Evolutionary conservation across 2,113 vertebrate genomes (phyloP), one percentile per base, ranked within the genome.

Genomic region (Corydoras sp.): DNA sequence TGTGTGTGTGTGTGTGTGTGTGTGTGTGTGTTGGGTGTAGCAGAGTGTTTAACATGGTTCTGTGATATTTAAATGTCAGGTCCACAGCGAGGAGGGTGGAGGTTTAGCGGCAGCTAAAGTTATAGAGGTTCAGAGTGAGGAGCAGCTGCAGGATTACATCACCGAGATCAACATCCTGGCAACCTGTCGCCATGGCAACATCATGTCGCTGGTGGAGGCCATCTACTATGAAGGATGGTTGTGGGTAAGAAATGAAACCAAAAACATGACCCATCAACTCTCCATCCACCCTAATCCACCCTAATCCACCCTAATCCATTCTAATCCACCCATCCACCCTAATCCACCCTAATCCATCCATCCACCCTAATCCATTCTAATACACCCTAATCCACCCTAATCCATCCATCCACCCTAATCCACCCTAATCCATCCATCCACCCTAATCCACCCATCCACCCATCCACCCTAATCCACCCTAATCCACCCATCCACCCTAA

Each of bases 131-230:
- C 75, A 56, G 1, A 78, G 71, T 1, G 88, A 88, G 75, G 89
- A 89, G 31, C 85, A 87, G 73, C 79, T 89, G 73, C 85, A 90
- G 56, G 88, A 89, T 24, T 78, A 86, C 12, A 58, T 81, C 35
- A 79, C 71, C 58, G 87, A 89, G 74, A 87, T 86, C 1, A 83
- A 89, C 68, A 84, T 89, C 64, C 54, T 89, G 79, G 88, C 83
- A 4, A 48, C 68, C 30, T 87, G 87, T 3, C 71, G 82, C 51
- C 88, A 88, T 60, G 77, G 80, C 69, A 85, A 87, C 75, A 81
- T 89, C 59, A 69, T 85, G 15, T 71, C 72, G 10, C 76, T 90
- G 53, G 50, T 88, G 76, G 88, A 86, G 0, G 86, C 87, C 3
- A 74, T 82, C 56, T 88, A 83, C 75, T 86, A 82, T 77, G 77